Evolutionary conservation across 2,113 vertebrate species (phyloP), one percentile per base, ranked within the genome.

Genomic region (Strix aluco): DNA sequence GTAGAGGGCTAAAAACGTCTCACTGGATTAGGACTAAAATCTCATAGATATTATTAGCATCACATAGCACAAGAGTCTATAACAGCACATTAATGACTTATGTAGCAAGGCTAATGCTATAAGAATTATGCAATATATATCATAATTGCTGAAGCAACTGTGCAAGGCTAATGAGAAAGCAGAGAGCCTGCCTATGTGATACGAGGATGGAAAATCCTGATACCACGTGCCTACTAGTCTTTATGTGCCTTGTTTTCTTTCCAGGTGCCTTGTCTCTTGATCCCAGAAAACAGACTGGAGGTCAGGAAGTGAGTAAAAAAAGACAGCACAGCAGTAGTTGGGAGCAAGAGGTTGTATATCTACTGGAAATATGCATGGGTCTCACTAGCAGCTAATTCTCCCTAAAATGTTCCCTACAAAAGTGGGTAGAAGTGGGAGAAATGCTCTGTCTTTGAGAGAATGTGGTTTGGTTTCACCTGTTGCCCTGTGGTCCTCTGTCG

Each of bases 31-130:
- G 78, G 88, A 72, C 80, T 94, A 94, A 96, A 87, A 89, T 81
- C 77, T 84, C 65, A 16, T 36, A 34, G 77, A 91, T 75, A 57
- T 93, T 95, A 87, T 92, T 94, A 92, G 77, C 81, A 81, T 67
- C 61, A 27, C 23, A n/a, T 19, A 86, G 69, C 69, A 89, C 51
- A 94, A 36, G 52, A 86, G 49, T 65, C 91, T 81, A 18, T 83
- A 61, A 81, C 72, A 88, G 86, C 90, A 75, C 86, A 86, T 93
- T 93, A 89, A 94, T 84, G 95, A 86, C 88, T 94, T 63, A 49
- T 15, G 52, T 44, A 88, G 80, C 52, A 72, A 89, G 77, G 59
- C 77, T 95, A 94, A 95, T 94, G 88, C 77, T 79, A 27, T n/a
- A 89, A 75, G 92, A 84, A 81, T 86, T 86, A 84, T 75, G 72